Evolutionary conservation across 2,797 vertebrate species (phyloP).

Genomic region (Natrix natrix): DNA sequence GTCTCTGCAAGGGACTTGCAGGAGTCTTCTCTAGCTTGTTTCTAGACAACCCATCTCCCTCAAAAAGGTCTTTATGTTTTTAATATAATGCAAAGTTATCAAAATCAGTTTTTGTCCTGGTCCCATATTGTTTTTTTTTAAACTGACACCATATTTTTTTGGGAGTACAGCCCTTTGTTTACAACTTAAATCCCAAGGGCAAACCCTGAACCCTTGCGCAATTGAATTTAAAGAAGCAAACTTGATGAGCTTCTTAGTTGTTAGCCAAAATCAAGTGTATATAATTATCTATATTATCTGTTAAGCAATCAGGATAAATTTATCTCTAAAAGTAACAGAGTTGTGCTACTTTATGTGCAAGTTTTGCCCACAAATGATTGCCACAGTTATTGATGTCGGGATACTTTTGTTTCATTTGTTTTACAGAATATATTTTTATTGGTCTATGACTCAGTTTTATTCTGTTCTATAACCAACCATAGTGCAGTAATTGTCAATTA

Average conservation of each 20-base stretch:
- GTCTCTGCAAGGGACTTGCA: too few relatives aligned
- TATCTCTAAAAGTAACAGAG: background rate
- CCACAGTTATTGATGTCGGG: background rate
- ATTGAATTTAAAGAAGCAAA: background rate
- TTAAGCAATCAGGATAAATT: background rate
- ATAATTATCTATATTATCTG: background rate
- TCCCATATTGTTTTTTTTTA: background rate
- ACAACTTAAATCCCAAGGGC: background rate
- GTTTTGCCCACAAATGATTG: background rate
- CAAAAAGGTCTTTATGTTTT: background rate
- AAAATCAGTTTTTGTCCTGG: background rate
- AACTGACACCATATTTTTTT: background rate
- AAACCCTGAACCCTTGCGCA: background rate
- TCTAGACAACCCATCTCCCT: background rate
- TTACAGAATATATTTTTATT: background rate
- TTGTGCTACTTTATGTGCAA: background rate
- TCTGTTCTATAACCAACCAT: background rate
- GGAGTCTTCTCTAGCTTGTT: too few relatives aligned
- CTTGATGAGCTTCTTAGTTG: background rate
- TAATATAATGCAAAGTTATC: background rate
- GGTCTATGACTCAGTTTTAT: background rate
- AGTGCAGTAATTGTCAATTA: background rate
- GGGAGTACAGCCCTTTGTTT: background rate
- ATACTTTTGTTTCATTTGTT: background rate
- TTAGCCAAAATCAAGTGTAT: background rate